Base-by-base conservation (phyloP, 35 echinoderm and acorn worm genomes). In the Apostichopus californicus region DNA sequence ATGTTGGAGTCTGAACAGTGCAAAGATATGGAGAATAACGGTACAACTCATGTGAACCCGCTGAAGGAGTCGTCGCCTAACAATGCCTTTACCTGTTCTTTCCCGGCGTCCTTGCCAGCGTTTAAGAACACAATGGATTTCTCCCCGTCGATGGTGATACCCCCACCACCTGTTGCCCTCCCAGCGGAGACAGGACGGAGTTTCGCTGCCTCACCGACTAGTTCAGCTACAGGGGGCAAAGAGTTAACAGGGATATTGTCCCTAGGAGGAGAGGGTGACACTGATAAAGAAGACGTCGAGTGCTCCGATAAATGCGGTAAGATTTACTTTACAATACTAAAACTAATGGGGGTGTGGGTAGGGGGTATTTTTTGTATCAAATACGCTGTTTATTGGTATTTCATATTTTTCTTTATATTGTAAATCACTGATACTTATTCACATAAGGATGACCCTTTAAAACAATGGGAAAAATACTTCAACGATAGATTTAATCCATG, bases 91-190 rank as follows among this genome's bases (percentile, higher is more conserved):
- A 55, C 17, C 54, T 91, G 77, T 79, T 53, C 77, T 23, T 68
- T 78, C 10, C 89, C 77, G 9, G 34, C 89, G 6, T 56, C 70
- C 17, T 21, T 91, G 54, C 77, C 53, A 78, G 15, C 71, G 17
- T 91, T 78, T n/a, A 91, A 91, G 63, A 54, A 72, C 72, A n/a
- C 89, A 2, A 91, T 91, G 72, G 89, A 91, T 34, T 91, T 91
- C 55, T 56, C 89, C 12, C 18, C 89, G 5, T 79, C 89, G 25
- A 91, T 79, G 89, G 77, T 91, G 55, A 3, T 91, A 55, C 77
- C 77, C 46, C 78, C 78, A 25, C 63, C 87, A 77, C 77, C 89
- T 77, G 89, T 79, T 78, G 89, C 89, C 23, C 75, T 91, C 14
- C 89, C 89, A 2, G 89, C 89, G 25, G 89, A 91, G 20, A 78